Base-by-base conservation (phyloP, 2,797 vertebrate genomes). In the Decapterus maruadsi region DNA sequence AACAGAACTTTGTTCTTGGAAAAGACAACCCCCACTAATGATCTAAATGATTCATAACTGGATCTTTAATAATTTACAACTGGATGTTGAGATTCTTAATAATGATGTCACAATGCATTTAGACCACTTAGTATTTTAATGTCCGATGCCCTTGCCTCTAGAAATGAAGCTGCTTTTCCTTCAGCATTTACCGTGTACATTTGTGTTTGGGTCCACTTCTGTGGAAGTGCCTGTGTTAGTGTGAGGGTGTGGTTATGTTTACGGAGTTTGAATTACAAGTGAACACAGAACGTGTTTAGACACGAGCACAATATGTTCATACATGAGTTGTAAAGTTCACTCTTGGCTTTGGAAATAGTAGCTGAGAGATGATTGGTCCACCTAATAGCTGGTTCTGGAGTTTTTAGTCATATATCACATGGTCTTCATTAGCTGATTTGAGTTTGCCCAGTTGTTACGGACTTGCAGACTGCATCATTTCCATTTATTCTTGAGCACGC, bases 21-120 rank as follows among this genome's bases (percentile, higher is more conserved):
- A 76, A 66, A 26, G 11, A 50, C 12, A 59, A 53, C 6, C 2
- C 13, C 4, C 38, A 13, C 3, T 46, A 57, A 70, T 22, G 1
- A 61, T 71, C 19, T 84, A 12, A 78, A 80, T 85, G 69, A 84
- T 90, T 83, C 9, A 84, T 71, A 22, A 62, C 3, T 0, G 1
- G 1, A n/a, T 0, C 10, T 61, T 55, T 14, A 71, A 74, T 78
- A 9, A 60, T 75, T 59, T 40, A 56, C 17, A 62, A 53, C 46
- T 48, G 72, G 43, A 55, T 53, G 8, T 7, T 58, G 11, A 43
- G 38, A 29, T 56, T 78, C 48, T 40, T 56, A 3, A 36, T 51
- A 57, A 4, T 26, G 9, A 70, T 73, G 0, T 40, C 29, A 50
- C 6, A 50, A 34, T 42, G 57, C 68, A 76, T 85, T 85, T 42